Conservation (phyloP, 2,797 vertebrate species). For the Gallirallus australis region DNA sequence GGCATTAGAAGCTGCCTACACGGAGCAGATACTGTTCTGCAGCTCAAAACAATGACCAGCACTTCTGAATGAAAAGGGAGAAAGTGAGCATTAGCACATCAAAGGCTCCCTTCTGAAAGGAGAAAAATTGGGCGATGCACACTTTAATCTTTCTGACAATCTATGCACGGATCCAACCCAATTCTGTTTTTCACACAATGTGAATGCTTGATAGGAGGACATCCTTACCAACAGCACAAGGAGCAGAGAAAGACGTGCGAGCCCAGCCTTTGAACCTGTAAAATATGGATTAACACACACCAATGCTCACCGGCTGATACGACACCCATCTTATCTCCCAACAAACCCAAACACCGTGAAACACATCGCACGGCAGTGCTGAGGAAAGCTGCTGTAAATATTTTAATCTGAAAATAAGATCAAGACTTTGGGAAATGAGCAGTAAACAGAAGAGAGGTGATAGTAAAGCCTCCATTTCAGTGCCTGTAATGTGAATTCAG, state of each 20-base stretch:
- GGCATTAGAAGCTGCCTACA: conserved; percentile 53
- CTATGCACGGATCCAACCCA: conserved; percentile 84
- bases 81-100: conserved; percentile 92
- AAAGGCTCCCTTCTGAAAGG: conserved; percentile 85
- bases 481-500: neutral
- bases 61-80: conserved; percentile 83
- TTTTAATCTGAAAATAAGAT: conserved; percentile 42
- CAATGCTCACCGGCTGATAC: conserved; percentile 85
- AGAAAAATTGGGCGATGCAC: conserved; percentile 84
- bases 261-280: conserved; percentile 88
- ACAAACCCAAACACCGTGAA: conserved; percentile 47
- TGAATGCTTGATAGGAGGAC: conserved; percentile 87
- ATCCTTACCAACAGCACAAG: conserved; percentile 86
- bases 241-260: conserved; percentile 75
- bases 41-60: conserved; percentile 81
- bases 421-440: neutral
- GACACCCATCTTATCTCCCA: conserved; percentile 49
- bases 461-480: neutral
- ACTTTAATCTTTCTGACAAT: conserved; percentile 92
- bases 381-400: neutral
- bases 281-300: conserved; percentile 85
- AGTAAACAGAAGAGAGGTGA: neutral
- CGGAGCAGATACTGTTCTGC: conserved; percentile 68
- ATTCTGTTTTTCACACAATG: conserved; percentile 92
- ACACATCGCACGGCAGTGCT: neutral